phyloP scores from a whole-genome alignment of 1,140 invertebrate species.

The Meteorus sp. region DNA sequence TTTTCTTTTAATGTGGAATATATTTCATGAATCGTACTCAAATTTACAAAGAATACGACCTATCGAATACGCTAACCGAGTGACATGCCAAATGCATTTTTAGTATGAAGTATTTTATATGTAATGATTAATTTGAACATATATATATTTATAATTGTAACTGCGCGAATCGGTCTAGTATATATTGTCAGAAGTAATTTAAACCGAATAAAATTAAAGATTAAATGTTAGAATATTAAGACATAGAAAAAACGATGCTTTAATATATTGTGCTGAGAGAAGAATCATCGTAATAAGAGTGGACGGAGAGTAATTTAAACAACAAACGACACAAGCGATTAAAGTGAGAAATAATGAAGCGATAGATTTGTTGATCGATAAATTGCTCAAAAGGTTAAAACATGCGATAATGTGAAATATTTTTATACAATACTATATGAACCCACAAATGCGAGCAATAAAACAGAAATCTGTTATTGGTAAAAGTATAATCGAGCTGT shows the following conservation, averaged over 20 bases:
- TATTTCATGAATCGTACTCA: neutral
- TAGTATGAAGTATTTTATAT: slow-evolving; percentile 43
- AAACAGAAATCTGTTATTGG: slow-evolving; percentile 23
- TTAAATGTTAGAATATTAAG: neutral
- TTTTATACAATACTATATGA: slow-evolving; percentile 44
- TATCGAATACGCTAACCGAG: slow-evolving; percentile 4
- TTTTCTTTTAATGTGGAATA: too few species aligned
- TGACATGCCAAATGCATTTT: slow-evolving; percentile 51
- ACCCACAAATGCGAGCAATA: slow-evolving; percentile 35
- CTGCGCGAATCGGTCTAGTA: slow-evolving; percentile 19
- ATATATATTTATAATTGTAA: slow-evolving; percentile 2
- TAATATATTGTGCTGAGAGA: neutral
- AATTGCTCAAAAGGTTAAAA: slow-evolving; percentile 34
- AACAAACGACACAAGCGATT: slow-evolving; percentile 7
- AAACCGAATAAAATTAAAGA: too few species aligned
- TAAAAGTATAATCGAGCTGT: neutral
- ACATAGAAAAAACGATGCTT: neutral
- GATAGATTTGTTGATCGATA: slow-evolving; percentile 20
- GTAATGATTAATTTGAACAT: too few species aligned
- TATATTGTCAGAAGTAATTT: slow-evolving; percentile 9
- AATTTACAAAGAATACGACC: neutral
- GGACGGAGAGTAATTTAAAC: slow-evolving; percentile 32
- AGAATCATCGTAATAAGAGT: neutral
- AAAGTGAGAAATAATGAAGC: slow-evolving; percentile 10
- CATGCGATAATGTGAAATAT: slow-evolving; percentile 38